Evolutionary conservation across 2,797 vertebrate genomes (phyloP), one percentile per base, ranked within the genome.

Genomic region (Jordanella pulchra): DNA sequence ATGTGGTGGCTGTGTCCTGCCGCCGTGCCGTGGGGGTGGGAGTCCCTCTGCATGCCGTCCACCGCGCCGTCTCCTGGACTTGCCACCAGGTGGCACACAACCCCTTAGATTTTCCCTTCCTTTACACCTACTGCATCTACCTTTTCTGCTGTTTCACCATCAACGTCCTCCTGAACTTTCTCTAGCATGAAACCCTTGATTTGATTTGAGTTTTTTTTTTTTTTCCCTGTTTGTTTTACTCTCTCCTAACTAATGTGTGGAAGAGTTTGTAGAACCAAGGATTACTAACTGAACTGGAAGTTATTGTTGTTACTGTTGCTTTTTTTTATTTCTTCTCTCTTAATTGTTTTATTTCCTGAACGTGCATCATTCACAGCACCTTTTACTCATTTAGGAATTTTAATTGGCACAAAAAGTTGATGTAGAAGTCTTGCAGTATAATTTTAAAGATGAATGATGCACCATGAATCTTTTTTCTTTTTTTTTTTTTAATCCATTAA

Each of bases 81-180:
- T 95, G 95, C 95, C 95, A 96, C 85, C 96, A 97, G 83, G 89
- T 96, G 92, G 95, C 95, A 76, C 96, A 93, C 87, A 95, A 96
- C 82, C 96, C 96, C 86, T 85, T 97, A 95, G 95, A 96, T 93
- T 97, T 93, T 86, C 96, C 95, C 94, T 97, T 98, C 93, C 93
- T 98, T 94, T 96, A 95, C 83, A 87, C 87, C 84, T 95, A 94
- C 90, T 95, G 93, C 90, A 76, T 94, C 87, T 95, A 93, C 91
- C 89, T 95, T 72, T 80, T 94, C 84, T 95, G 94, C 92, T 95
- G 93, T 91, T 89, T 94, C 87, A 88, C 91, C 86, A 86, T 95
- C 84, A 94, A 94, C 85, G 81, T 92, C 80, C 90, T 95, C 85
- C 89, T 94, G 89, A 88, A 81, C 91, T 89, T 93, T 77, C 82